A percentile compares a stretch with the other conserved stretches of the same genome.
Conservation (phyloP, 2,888 invertebrate species). For the Strigamia maritima region DNA sequence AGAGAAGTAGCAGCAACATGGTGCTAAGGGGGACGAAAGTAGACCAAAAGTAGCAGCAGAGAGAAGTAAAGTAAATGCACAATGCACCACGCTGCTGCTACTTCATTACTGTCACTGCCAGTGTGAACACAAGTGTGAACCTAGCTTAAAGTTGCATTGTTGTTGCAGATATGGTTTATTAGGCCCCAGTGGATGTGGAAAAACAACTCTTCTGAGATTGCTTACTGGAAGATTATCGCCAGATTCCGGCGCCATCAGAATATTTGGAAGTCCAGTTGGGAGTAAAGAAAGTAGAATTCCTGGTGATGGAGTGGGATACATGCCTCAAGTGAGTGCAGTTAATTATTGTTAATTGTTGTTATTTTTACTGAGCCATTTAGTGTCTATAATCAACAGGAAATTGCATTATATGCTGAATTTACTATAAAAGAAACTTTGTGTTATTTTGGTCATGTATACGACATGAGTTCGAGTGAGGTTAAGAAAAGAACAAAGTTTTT, state of each 20-base stretch:
- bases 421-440: slow-evolving; percentile 91
- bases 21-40: too few relatives aligned
- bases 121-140: too few relatives aligned
- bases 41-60: too few relatives aligned
- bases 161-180: slow-evolving; percentile 80
- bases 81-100: too few relatives aligned
- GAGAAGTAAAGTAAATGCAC: too few relatives aligned
- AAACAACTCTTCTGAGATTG: slow-evolving; percentile 87
- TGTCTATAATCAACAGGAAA: slow-evolving; percentile 46
- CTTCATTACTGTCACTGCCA: too few relatives aligned
- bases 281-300: slow-evolving; percentile 84
- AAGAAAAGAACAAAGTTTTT: slow-evolving; percentile 76
- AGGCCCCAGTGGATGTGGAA: slow-evolving; percentile 95
- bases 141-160: too few relatives aligned
- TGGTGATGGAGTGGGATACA: slow-evolving; percentile 92
- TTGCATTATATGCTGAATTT: slow-evolving; percentile 58
- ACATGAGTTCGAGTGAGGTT: slow-evolving; percentile 81
- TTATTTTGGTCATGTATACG: slow-evolving; percentile 94
- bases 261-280: slow-evolving; percentile 85
- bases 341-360: too few relatives aligned
- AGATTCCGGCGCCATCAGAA: slow-evolving; percentile 83
- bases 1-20: too few relatives aligned
- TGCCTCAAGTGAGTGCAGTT: slow-evolving; percentile 77
- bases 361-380: too few relatives aligned
- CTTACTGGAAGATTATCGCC: slow-evolving; percentile 83